Conservation (phyloP, 2,888 invertebrate species). For the Melinopterus prodromus region DNA sequence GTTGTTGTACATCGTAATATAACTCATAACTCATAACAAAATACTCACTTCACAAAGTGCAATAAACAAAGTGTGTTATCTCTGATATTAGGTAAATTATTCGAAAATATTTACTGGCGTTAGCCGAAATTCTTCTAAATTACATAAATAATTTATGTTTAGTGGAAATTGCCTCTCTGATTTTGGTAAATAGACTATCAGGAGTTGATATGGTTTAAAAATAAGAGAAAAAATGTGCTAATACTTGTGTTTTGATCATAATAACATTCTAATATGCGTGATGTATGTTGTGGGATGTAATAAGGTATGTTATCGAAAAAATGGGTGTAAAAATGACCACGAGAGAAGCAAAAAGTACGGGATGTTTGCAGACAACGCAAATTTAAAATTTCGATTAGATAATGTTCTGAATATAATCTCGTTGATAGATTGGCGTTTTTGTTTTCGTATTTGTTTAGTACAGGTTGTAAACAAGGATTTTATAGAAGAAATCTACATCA, state of each 20-base stretch:
- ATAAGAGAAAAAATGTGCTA: neutral
- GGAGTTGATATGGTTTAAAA: neutral
- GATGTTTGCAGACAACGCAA: too few relatives aligned
- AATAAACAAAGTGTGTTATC: neutral
- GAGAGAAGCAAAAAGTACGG: too few relatives aligned
- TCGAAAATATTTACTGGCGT: neutral
- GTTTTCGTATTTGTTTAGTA: too few relatives aligned
- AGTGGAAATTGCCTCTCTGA: neutral
- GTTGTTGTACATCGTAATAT: neutral
- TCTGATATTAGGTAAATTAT: neutral
- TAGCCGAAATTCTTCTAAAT: neutral
- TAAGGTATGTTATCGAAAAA: neutral
- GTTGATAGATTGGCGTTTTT: too few relatives aligned
- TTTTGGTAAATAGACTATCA: neutral
- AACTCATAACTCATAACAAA: neutral
- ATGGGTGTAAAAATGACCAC: too few relatives aligned
- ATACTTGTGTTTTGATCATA: neutral
- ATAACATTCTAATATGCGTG: neutral
- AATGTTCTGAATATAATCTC: too few relatives aligned
- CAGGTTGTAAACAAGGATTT: too few relatives aligned
- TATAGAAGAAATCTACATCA: too few relatives aligned
- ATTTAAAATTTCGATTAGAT: too few relatives aligned
- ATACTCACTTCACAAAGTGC: neutral
- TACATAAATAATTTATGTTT: neutral
- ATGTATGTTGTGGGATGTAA: too few relatives aligned